Percentiles rank a stretch among this genome's conserved stretches.
Evolutionary conservation across 2,113 vertebrate species (phyloP).

Genomic region (Percina caprodes): DNA sequence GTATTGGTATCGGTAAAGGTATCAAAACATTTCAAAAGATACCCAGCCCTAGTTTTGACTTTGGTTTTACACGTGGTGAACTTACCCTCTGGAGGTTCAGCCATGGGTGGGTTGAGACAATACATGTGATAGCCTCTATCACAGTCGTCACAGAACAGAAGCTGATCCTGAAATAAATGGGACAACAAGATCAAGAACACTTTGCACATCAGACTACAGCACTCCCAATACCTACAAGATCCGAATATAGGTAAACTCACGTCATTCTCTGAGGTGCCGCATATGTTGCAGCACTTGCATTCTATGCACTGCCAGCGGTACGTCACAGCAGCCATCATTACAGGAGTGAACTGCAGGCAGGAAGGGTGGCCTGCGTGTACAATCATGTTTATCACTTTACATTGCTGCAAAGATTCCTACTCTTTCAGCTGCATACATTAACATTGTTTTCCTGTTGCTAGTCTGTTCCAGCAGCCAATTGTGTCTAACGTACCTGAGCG

Average conservation of each 20-base stretch:
- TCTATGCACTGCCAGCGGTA: conserved; percentile 99
- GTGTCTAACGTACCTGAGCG: conserved; percentile 86
- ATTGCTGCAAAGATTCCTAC: neutral
- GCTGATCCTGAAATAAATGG: conserved; percentile 78
- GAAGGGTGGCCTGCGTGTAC: conserved; percentile 89
- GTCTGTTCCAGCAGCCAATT: neutral
- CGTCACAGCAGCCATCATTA: conserved; percentile 97
- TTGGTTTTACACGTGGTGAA: neutral
- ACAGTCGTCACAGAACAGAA: conserved; percentile 87
- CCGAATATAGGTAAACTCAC: conserved; percentile 78
- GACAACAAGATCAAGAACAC: neutral
- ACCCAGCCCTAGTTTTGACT: neutral
- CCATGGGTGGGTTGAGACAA: conserved; percentile 84
- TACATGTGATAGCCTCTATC: conserved; percentile 87
- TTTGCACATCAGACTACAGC: neutral
- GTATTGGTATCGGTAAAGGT: no score
- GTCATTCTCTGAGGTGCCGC: conserved; percentile 95
- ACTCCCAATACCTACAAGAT: neutral
- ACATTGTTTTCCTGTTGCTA: neutral
- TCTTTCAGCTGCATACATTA: neutral
- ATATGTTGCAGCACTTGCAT: conserved; percentile 98
- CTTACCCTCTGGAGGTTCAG: conserved; percentile 84
- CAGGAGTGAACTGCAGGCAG: conserved; percentile 95
- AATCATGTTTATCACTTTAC: neutral
- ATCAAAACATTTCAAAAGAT: no score